Percentiles rank a stretch among this genome's conserved stretches.
Conservation (phyloP, 2,888 invertebrate species). For the Allygus modestus region DNA sequence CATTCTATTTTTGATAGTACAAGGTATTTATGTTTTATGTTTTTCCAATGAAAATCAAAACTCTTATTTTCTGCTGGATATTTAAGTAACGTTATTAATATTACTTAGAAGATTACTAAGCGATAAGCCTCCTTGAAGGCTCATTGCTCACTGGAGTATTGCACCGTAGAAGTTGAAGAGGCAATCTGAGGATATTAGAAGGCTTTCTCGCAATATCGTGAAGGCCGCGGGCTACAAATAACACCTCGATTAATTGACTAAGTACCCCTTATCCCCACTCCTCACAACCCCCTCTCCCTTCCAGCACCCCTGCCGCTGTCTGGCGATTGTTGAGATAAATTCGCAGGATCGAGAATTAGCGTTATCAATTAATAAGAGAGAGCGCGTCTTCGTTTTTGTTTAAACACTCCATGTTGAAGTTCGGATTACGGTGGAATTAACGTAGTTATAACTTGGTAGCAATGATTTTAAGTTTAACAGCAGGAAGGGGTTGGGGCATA, state of each 20-base stretch:
- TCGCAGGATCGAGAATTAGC: not conserved
- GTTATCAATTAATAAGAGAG: not conserved
- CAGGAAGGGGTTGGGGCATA: not conserved
- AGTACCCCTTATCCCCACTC: not conserved
- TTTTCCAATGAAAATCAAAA: no score
- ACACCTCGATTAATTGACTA: slow-evolving; percentile 27
- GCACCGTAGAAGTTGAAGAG: not conserved
- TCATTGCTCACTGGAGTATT: not conserved
- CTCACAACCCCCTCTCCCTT: not conserved
- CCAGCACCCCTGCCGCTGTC: not conserved
- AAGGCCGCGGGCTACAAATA: not conserved
- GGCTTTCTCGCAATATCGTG: not conserved
- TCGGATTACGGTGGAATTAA: not conserved
- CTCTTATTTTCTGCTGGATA: no score
- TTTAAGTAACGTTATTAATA: no score
- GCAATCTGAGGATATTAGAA: not conserved
- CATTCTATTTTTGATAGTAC: no score
- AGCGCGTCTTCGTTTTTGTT: not conserved
- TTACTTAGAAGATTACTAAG: no score
- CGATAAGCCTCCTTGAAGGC: not conserved
- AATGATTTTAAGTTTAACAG: not conserved
- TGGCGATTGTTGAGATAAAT: not conserved
- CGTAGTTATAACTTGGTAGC: not conserved
- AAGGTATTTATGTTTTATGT: no score
- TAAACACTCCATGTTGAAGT: slow-evolving; percentile 4